Evolutionary conservation across 2,113 vertebrate genomes (phyloP).

Genomic region (Mesembrinibis cayennensis): DNA sequence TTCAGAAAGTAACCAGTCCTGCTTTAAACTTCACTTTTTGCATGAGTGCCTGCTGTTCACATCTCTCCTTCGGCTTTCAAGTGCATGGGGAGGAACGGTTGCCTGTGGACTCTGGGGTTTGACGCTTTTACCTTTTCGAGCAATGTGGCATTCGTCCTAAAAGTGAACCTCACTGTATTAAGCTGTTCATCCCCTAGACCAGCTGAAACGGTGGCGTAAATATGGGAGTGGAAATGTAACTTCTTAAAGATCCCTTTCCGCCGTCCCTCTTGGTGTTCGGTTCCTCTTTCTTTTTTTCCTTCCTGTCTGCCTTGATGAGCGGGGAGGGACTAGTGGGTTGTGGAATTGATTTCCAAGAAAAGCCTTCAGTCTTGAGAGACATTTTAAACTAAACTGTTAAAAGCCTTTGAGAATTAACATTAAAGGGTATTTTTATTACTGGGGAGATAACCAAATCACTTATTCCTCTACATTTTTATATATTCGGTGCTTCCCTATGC

Average conservation of each 20-base stretch:
- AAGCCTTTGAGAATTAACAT: neutral
- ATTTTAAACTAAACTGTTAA: neutral
- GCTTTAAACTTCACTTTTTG: neutral
- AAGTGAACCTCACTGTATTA: neutral
- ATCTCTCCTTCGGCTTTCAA: neutral
- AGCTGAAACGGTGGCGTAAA: neutral
- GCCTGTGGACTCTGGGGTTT: neutral
- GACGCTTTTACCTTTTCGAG: neutral
- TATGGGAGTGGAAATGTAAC: neutral
- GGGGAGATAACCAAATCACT: neutral
- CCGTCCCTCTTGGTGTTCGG: neutral
- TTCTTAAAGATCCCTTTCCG: neutral
- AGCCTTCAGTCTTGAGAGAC: neutral
- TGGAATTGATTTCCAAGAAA: neutral
- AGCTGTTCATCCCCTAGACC: neutral
- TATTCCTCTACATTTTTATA: neutral
- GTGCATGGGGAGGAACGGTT: neutral
- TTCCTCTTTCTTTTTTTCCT: neutral
- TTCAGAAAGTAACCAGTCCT: neutral
- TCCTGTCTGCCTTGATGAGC: neutral
- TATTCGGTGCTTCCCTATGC: neutral
- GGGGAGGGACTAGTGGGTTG: neutral
- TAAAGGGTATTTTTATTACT: neutral
- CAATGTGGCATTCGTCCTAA: neutral
- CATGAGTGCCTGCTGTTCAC: neutral